Evolutionary conservation across 2,797 vertebrate species (phyloP), one percentile per base, ranked within the genome.

Genomic region (Poecile montanus): DNA sequence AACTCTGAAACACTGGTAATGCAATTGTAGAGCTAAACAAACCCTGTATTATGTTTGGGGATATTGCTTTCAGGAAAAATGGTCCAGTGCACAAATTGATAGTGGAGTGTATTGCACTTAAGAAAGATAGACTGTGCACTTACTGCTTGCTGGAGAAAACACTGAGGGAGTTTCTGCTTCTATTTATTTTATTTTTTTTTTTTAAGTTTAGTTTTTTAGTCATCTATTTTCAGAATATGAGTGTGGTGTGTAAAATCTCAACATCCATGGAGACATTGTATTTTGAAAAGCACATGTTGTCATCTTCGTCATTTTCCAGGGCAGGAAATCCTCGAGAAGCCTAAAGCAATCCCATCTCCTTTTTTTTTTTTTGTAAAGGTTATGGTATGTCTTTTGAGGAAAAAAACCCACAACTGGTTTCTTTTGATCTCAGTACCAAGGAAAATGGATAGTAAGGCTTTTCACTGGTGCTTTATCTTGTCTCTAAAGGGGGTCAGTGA

Each of bases 41-140:
- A 95, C 77, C 78, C 58, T 74, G 70, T 88, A 66, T 90, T 91
- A 84, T 89, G 85, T 88, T 93, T 91, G 92, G 77, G 85, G 94
- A 90, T 95, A 91, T 95, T 95, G 70, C 91, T 95, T 95, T 90
- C 88, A 86, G 88, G 93, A 95, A 96, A 94, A 96, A 95, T 93
- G 91, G 90, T 94, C 88, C 93, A 90, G 83, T 85, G 93, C 93
- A 91, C 88, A 95, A 91, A 94, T 94, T 92, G 95, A 94, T 95
- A 94, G 83, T 72, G 76, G 90, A 93, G 88, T 93, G 50, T 86
- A 91, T 83, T 78, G 94, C 90, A 84, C 88, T 96, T 96, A 94
- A 90, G 90, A 86, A 90, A 94, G 95, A 94, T 12, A 83, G 70
- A 96, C 76, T 86, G 91, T 81, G 85, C 74, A 82, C 92, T 95